Evolutionary conservation across 2,888 invertebrate species (phyloP).

Genomic region (Zaprionus obscuricornis): DNA sequence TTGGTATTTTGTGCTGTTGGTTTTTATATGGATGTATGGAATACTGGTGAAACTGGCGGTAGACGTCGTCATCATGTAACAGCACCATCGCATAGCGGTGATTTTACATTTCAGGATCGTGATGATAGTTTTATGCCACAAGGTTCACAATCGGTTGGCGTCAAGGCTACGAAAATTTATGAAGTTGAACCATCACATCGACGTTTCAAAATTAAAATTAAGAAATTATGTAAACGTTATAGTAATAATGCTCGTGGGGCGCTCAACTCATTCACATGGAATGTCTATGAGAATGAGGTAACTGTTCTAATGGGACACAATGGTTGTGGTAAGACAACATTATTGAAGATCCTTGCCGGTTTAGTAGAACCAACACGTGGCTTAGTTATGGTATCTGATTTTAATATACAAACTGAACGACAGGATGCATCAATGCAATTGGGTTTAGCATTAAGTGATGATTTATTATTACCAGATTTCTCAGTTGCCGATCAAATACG

Average conservation of each 20-base stretch:
- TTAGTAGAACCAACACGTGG: slow-evolving; percentile 87
- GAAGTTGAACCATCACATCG: slow-evolving; percentile 84
- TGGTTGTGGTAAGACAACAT: slow-evolving; percentile 93
- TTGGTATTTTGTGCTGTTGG: slow-evolving; percentile 86
- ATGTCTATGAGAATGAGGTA: slow-evolving; percentile 88
- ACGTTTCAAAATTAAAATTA: slow-evolving; percentile 80
- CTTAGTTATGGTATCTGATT: slow-evolving; percentile 87
- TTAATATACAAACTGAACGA: slow-evolving; percentile 87
- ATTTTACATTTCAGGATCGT: slow-evolving; percentile 30
- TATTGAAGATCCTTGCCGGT: slow-evolving; percentile 95
- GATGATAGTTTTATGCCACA: slow-evolving; percentile 29
- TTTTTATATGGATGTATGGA: slow-evolving; percentile 84
- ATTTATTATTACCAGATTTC: slow-evolving; percentile 85
- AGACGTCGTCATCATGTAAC: slow-evolving; percentile 17
- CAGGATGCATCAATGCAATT: slow-evolving; percentile 86
- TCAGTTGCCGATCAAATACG: slow-evolving; percentile 91
- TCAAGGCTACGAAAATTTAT: slow-evolving; percentile 69
- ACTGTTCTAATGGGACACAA: slow-evolving; percentile 89
- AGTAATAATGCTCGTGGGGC: slow-evolving; percentile 85
- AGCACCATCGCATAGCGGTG: slow-evolving; percentile 15
- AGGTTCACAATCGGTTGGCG: slow-evolving; percentile 13
- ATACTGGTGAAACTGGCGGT: slow-evolving; percentile 28
- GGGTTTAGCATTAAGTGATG: slow-evolving; percentile 92
- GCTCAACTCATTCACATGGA: slow-evolving; percentile 88
- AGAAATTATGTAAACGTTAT: slow-evolving; percentile 87